These are phyloP conservation scores for Solen grandis DNA, from an alignment of 1,140 invertebrate species.

Conservation along the genomic window DNA sequence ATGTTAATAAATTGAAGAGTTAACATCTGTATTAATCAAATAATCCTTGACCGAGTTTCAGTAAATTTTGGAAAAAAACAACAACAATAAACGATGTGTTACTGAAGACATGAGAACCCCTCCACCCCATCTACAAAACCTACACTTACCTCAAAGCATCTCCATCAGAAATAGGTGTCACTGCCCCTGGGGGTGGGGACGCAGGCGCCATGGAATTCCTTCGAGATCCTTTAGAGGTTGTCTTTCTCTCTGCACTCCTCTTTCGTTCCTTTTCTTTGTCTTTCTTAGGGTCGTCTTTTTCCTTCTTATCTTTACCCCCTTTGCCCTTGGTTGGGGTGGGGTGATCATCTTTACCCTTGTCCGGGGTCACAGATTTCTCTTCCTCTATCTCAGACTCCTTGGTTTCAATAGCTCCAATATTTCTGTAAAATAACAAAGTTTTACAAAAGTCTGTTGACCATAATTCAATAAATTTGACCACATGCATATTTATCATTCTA, in stretches of 20 bases:
- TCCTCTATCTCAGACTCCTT: conserved; percentile 77
- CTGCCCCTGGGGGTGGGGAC: conserved; percentile 74
- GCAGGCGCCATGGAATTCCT: conserved; percentile 66
- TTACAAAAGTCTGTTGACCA: too few species aligned
- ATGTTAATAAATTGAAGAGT: too few species aligned
- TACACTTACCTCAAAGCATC: conserved; percentile 75
- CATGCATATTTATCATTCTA: too few species aligned
- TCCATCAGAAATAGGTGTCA: conserved; percentile 76
- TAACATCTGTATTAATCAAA: too few species aligned
- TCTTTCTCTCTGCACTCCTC: conserved; percentile 72
- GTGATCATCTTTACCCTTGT: conserved; percentile 74
- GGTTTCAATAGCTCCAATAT: conserved; percentile 74
- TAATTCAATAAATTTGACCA: too few species aligned
- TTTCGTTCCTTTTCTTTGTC: conserved; percentile 67
- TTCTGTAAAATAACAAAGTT: conserved; percentile 64
- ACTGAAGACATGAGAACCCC: too few species aligned
- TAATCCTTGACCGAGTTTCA: too few species aligned
- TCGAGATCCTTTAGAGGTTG: conserved; percentile 52
- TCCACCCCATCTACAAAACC: too few species aligned
- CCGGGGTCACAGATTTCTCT: conserved; percentile 75
- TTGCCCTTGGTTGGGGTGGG: conserved; percentile 70
- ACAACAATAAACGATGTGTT: too few species aligned
- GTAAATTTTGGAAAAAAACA: too few species aligned
- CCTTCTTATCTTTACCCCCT: conserved; percentile 57
- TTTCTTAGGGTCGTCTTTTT: conserved; percentile 50